Evolutionary conservation across 2,797 vertebrate species (phyloP), one percentile per base, ranked within the genome.

Genomic region (Sebastes minor): DNA sequence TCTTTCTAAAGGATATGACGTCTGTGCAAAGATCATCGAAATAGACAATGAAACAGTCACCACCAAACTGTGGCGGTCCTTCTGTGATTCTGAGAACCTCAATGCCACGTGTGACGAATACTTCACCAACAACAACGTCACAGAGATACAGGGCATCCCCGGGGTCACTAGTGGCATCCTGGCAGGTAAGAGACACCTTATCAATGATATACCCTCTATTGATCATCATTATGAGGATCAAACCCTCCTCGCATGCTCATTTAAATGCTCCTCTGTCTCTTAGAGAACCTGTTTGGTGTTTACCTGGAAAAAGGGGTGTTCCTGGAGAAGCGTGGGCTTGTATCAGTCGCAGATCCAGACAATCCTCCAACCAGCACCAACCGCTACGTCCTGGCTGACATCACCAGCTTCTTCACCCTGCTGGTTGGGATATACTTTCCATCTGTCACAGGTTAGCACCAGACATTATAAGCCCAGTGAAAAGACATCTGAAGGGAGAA

Each of bases 341-440:
- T 82, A 4, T 96, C 97, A 0, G 88, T 94, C 4, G 67, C 78
- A 2, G 88, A 95, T 67, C 86, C 94, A 0, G 95, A 97, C 0
- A 89, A 90, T 46, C 75, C 94, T 0, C 0, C 93, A 3, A 93
- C 96, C 75, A 92, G 94, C 94, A 91, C 96, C 62, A 98, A 97
- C 84, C 97, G 97, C 16, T 99, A 97, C 0, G 97, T 99, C 78
- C 94, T 99, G 91, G 97, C 97, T 0, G 99, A 99, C 90, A 99
- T 99, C 95, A 97, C 97, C 82, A 99, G 97, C 77, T 99, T 99
- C 95, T 99, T 99, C 94, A 99, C 98, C 1, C 95, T 99, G 87
- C 94, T 99, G 69, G 98, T 99, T 1, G 99, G 99, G 81, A 99
- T 99, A 92, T 99, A 99, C 91, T 99, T 99, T 88, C 99, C 99